Evolutionary conservation across 2,797 vertebrate genomes (phyloP).

Genomic region (Naso thynnoides): DNA sequence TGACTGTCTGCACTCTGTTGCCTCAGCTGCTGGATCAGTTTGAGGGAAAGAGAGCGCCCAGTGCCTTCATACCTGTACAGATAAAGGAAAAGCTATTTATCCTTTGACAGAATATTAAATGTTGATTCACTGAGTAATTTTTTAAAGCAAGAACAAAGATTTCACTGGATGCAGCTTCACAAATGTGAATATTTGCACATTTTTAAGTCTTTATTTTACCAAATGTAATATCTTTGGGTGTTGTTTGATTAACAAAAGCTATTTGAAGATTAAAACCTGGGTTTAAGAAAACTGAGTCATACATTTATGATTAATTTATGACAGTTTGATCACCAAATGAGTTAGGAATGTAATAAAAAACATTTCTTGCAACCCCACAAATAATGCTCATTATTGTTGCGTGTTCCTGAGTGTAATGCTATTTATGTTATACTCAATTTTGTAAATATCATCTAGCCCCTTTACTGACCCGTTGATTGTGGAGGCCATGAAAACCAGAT

Average conservation of each 20-base stretch:
- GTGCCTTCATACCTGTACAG: conserved; percentile 94
- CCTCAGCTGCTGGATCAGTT: conserved; percentile 96
- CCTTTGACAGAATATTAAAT: neutral
- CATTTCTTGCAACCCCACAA: neutral
- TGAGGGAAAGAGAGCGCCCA: conserved; percentile 95
- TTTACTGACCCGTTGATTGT: conserved; percentile 94
- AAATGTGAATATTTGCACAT: neutral
- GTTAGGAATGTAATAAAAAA: neutral
- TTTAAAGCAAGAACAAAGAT: neutral
- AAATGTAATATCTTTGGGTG: too few species aligned
- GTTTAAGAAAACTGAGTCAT: neutral
- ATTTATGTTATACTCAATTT: neutral
- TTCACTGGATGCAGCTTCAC: neutral
- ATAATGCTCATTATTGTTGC: neutral
- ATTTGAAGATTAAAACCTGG: neutral
- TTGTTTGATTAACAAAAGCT: neutral
- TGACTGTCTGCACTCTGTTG: conserved; percentile 95
- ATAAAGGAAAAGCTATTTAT: neutral
- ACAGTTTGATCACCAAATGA: neutral
- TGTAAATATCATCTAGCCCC: neutral
- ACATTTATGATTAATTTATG: neutral
- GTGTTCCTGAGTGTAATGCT: neutral
- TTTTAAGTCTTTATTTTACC: neutral
- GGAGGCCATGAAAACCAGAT: conserved; percentile 98
- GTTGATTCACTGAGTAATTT: neutral